phyloP scores from a whole-genome alignment of 2,888 invertebrate genomes.

The Phrixothrix hirtus region DNA sequence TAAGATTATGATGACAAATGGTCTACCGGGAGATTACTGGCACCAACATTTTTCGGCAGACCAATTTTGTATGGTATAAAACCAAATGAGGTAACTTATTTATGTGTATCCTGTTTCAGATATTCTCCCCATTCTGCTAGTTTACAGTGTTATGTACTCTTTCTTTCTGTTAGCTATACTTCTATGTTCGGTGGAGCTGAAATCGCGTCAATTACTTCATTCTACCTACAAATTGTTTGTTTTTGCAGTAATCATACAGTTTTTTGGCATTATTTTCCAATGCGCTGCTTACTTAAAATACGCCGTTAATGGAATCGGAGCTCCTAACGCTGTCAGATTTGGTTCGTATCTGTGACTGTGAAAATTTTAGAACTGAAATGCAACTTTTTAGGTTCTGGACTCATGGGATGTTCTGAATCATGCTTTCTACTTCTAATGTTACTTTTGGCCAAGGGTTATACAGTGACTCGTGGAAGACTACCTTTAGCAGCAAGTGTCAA shows the following conservation, averaged over 20 bases:
- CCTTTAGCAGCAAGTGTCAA: conserved; percentile 73
- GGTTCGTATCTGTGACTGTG: no score
- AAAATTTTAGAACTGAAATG: no score
- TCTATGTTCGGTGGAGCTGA: conserved; percentile 75
- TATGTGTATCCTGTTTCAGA: conserved; percentile 62
- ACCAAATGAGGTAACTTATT: no score
- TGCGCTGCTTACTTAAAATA: conserved; percentile 76
- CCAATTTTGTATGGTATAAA: conserved; percentile 92
- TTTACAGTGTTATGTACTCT: conserved; percentile 73
- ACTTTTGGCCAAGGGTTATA: conserved; percentile 86
- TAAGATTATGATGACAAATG: conserved; percentile 87
- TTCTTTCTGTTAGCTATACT: conserved; percentile 72
- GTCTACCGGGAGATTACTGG: conserved; percentile 77
- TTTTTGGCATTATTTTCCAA: conserved; percentile 69
- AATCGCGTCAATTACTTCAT: conserved; percentile 80
- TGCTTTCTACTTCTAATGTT: conserved; percentile 77
- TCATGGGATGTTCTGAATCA: conserved; percentile 74
- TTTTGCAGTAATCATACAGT: conserved; percentile 70
- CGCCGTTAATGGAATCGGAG: conserved; percentile 72
- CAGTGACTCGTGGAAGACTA: conserved; percentile 83
- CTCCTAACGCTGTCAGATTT: conserved; percentile 55
- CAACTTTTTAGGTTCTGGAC: conserved; percentile 70
- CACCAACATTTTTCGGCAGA: conserved; percentile 92
- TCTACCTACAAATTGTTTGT: conserved; percentile 87
- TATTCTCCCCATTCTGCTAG: conserved; percentile 80